phyloP scores from a whole-genome alignment of 2,797 vertebrate genomes.

The Acestrorhynchus altus region DNA sequence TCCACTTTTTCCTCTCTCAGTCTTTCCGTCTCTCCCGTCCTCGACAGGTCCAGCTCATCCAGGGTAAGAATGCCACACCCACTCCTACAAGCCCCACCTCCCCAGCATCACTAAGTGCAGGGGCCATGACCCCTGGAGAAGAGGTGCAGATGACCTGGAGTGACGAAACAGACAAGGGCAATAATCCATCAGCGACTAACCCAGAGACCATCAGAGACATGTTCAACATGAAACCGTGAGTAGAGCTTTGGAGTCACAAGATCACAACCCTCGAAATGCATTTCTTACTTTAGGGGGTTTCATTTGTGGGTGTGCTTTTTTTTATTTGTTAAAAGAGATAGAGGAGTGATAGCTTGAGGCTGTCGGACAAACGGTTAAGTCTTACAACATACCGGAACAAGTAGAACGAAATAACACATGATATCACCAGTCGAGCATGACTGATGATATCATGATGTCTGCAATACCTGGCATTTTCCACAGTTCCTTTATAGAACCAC shows the following conservation, averaged over 20 bases:
- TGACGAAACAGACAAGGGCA: conserved; percentile 82
- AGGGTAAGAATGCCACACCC: conserved; percentile 84
- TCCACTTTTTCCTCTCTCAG: conserved; percentile 66
- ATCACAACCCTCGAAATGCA: neutral
- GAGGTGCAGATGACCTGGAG: conserved; percentile 90
- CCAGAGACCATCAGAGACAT: conserved; percentile 88
- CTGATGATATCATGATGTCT: too few relatives aligned
- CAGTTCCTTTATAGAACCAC: too few relatives aligned
- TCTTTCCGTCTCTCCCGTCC: conserved; percentile 72
- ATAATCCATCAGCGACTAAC: conserved; percentile 79
- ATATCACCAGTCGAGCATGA: too few relatives aligned
- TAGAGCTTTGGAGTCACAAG: conserved; percentile 34
- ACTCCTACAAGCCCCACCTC: conserved; percentile 80
- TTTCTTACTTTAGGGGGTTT: neutral
- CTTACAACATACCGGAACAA: too few relatives aligned
- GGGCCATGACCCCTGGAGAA: conserved; percentile 75
- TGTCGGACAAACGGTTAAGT: too few relatives aligned
- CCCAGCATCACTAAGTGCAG: conserved; percentile 78
- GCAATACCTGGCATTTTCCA: too few relatives aligned
- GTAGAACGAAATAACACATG: too few relatives aligned
- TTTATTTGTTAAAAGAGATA: neutral
- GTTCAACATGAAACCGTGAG: conserved; percentile 98
- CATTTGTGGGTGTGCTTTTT: too few relatives aligned
- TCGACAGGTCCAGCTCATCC: conserved; percentile 90
- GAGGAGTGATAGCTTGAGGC: too few relatives aligned